Evolutionary conservation across 2,888 invertebrate genomes (phyloP).

Genomic region (Heteromyza rotundicornis): DNA sequence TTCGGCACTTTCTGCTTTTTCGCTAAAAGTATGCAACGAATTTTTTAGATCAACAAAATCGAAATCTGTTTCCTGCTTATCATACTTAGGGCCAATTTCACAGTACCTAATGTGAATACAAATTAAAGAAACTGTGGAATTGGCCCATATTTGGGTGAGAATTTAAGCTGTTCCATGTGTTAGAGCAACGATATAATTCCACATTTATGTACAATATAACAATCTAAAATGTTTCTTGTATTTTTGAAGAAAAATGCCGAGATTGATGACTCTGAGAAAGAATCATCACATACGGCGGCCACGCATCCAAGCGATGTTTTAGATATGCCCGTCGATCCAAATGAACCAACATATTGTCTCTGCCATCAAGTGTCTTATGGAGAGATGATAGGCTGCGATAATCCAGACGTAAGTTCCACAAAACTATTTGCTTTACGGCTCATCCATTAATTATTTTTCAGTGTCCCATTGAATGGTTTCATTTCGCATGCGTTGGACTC

Average conservation of each 20-base stretch:
- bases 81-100: no score
- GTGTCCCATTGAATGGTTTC: constrained; percentile 92
- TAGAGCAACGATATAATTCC: constrained; percentile 3
- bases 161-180: background rate
- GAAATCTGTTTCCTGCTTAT: no score
- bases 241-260: constrained; percentile 56
- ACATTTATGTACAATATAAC: constrained; percentile 11
- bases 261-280: constrained; percentile 66
- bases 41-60: no score
- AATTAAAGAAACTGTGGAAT: no score
- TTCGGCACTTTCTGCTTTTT: no score
- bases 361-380: constrained; percentile 97
- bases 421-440: background rate
- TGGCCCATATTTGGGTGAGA: background rate
- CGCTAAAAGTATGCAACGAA: no score
- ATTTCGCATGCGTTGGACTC: constrained; percentile 87
- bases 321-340: constrained; percentile 94
- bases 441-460: no score
- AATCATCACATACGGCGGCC: constrained; percentile 62
- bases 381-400: constrained; percentile 95
- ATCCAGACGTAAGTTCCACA: constrained; percentile 71
- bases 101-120: background rate
- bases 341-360: constrained; percentile 97
- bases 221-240: background rate
- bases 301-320: constrained; percentile 88